These are phyloP conservation scores for Nasonovia ribisnigri DNA, from an alignment of 2,888 invertebrate species.

Conservation along the genomic window DNA sequence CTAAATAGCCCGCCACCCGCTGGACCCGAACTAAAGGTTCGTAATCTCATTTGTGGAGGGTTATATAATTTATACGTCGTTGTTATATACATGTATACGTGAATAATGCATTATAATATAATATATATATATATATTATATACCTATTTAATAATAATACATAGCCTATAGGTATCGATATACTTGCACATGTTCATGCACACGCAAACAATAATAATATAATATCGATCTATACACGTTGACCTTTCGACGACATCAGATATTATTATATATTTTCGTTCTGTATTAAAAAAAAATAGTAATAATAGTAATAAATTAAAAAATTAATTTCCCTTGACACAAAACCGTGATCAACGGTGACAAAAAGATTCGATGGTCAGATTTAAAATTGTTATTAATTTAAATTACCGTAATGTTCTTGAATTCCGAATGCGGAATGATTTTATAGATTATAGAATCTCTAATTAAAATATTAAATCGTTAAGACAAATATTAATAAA, in stretches of 20 bases:
- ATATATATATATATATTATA: neutral
- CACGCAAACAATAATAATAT: neutral
- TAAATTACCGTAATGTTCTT: slow-evolving; percentile 41
- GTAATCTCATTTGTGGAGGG: slow-evolving; percentile 18
- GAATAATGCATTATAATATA: neutral
- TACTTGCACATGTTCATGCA: neutral
- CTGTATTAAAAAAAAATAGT: neutral
- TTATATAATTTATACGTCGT: neutral
- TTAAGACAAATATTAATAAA: neutral
- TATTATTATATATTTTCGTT: neutral
- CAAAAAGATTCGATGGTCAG: slow-evolving; percentile 49
- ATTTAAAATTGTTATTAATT: neutral
- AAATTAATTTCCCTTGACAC: slow-evolving; percentile 55
- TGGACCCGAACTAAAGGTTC: slow-evolving; percentile 48
- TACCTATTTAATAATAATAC: neutral
- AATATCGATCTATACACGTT: neutral
- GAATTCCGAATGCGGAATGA: neutral
- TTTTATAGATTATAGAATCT: neutral
- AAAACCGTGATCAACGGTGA: neutral
- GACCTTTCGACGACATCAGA: neutral
- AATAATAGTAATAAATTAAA: neutral
- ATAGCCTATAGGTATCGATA: slow-evolving; percentile 9
- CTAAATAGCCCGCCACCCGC: slow-evolving; percentile 8
- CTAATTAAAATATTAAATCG: slow-evolving; percentile 26
- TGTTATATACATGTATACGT: neutral